These are phyloP conservation scores for Crocidura indochinensis DNA, from an alignment of 2,797 vertebrate genomes.

Conservation along the genomic window DNA sequence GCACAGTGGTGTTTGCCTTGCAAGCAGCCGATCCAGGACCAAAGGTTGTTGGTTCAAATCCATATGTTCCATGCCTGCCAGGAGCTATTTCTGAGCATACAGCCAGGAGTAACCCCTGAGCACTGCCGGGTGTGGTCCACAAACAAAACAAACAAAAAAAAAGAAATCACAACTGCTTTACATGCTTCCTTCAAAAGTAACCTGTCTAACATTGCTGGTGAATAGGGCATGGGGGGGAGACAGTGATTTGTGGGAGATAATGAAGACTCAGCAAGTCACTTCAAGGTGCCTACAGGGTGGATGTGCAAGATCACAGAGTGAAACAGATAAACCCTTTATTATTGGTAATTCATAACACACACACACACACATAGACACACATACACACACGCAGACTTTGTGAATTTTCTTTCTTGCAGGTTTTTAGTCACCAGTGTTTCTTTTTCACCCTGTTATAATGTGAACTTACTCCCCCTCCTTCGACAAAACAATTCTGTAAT, in stretches of 20 bases:
- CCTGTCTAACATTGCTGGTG: not conserved
- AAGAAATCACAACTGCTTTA: fast-evolving
- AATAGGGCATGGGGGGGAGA: not conserved
- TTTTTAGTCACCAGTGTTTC: not conserved
- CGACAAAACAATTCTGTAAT: not conserved
- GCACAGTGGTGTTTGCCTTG: too few relatives aligned
- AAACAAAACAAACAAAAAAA: too few relatives aligned
- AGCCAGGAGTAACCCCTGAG: too few relatives aligned
- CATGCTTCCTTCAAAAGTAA: too few relatives aligned
- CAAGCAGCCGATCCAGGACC: too few relatives aligned
- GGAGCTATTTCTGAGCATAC: too few relatives aligned
- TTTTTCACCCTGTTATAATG: not conserved
- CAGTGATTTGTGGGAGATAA: not conserved
- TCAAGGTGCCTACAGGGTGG: not conserved
- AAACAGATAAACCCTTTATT: not conserved
- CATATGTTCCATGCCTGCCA: too few relatives aligned
- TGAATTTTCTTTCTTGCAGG: not conserved
- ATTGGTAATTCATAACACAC: not conserved
- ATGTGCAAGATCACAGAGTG: not conserved
- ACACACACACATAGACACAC: fast-evolving
- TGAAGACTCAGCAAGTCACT: not conserved
- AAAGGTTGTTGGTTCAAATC: too few relatives aligned
- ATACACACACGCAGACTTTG: not conserved
- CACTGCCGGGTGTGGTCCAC: too few relatives aligned
- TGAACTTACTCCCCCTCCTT: not conserved